Percentiles rank a stretch among this genome's conserved stretches.
phyloP scores from a whole-genome alignment of 2,113 vertebrate genomes.

The Mastomys natalensis region DNA sequence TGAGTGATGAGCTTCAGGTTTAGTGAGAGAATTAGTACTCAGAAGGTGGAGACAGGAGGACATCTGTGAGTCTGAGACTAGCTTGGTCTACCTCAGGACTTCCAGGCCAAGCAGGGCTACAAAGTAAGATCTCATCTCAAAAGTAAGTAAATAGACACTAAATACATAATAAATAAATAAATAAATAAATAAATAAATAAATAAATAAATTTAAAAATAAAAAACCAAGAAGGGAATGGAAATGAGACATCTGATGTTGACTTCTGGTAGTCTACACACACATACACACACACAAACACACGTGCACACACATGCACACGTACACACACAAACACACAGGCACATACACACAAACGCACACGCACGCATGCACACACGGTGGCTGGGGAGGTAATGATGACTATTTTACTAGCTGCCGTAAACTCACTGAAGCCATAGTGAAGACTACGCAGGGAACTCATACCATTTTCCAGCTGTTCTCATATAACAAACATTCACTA shows the following conservation, averaged over 20 bases:
- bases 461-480: background rate
- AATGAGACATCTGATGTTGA: background rate
- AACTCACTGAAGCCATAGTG: background rate
- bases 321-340: background rate
- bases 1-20: background rate
- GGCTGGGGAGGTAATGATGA: background rate
- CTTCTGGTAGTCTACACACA: background rate
- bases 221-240: background rate
- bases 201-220: background rate
- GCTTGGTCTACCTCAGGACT: background rate
- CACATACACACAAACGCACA: background rate
- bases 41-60: background rate
- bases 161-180: background rate
- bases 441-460: background rate
- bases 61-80: background rate
- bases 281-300: background rate
- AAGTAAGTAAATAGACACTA: background rate
- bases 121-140: background rate
- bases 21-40: background rate
- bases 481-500: slow-evolving; percentile 21
- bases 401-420: background rate
- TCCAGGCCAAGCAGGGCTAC: background rate
- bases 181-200: background rate
- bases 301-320: no score
- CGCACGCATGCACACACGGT: background rate